phyloP scores from a whole-genome alignment of 2,797 vertebrate genomes.

The Nyctalus aviator region DNA sequence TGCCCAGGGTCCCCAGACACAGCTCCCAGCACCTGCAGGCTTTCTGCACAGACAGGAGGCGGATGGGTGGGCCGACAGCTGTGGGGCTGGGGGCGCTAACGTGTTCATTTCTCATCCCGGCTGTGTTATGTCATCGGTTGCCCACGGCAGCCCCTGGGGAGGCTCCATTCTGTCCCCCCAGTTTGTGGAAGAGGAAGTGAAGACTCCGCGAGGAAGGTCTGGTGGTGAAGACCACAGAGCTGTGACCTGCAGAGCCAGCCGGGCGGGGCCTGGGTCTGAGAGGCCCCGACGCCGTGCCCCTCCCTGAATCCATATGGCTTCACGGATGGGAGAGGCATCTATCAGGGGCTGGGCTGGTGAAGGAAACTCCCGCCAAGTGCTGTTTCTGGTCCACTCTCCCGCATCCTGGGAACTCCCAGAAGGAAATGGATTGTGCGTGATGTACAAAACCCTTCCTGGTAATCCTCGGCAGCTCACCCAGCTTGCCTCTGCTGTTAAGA shows the following conservation, averaged over 20 bases:
- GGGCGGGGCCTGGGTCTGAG: rapidly evolving
- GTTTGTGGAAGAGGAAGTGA: neutral
- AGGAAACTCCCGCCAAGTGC: neutral
- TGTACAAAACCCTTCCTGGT: conserved; percentile 1
- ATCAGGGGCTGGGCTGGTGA: neutral
- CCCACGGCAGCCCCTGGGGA: neutral
- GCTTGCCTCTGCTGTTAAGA: neutral
- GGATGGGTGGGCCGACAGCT: rapidly evolving
- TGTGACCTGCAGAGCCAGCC: neutral
- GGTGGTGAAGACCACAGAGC: neutral
- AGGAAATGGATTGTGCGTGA: neutral
- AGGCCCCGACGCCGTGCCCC: rapidly evolving
- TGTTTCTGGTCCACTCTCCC: neutral
- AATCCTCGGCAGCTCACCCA: neutral
- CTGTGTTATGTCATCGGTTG: rapidly evolving
- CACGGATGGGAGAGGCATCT: rapidly evolving
- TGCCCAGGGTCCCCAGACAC: neutral
- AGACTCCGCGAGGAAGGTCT: neutral
- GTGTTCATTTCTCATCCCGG: neutral
- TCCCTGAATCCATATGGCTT: rapidly evolving
- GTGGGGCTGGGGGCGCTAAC: rapidly evolving
- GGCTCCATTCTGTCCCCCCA: neutral
- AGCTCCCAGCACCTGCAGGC: neutral
- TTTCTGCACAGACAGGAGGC: neutral
- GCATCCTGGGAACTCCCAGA: neutral